phyloP scores from a whole-genome alignment of 2,797 vertebrate genomes.

The Pangasius macronema region DNA sequence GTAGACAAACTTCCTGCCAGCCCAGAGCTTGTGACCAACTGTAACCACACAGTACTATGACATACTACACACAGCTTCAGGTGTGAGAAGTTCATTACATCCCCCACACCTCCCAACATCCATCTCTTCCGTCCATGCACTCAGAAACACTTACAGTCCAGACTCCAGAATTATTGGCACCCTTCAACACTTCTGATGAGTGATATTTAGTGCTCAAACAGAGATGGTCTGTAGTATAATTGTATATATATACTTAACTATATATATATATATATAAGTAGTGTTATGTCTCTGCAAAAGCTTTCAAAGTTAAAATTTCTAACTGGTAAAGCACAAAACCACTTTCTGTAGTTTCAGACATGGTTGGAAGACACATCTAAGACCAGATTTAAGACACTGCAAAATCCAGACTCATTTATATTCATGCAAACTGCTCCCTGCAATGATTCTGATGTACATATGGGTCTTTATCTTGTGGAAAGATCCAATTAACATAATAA shows the following conservation, averaged over 20 bases:
- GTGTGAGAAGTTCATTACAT: slow-evolving; percentile 2
- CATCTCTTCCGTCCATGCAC: neutral
- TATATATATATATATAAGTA: neutral
- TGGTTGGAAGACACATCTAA: neutral
- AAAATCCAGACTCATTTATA: neutral
- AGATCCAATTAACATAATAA: neutral
- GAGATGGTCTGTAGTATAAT: neutral
- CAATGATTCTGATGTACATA: neutral
- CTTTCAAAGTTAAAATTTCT: neutral
- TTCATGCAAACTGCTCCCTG: neutral
- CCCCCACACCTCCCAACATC: neutral
- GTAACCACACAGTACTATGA: slow-evolving; percentile 37
- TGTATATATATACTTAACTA: too few relatives aligned
- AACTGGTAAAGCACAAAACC: neutral
- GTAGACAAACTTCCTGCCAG: slow-evolving; percentile 60
- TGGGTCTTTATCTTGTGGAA: neutral
- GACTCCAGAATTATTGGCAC: neutral
- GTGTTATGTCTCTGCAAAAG: neutral
- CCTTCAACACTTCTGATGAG: neutral
- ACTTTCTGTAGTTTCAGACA: neutral
- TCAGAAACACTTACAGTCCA: neutral
- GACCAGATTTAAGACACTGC: neutral
- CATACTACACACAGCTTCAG: slow-evolving; percentile 22
- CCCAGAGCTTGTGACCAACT: slow-evolving; percentile 44
- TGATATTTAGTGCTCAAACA: neutral